phyloP scores from a whole-genome alignment of 1,140 invertebrate species.

The Helicoverpa armigera region DNA sequence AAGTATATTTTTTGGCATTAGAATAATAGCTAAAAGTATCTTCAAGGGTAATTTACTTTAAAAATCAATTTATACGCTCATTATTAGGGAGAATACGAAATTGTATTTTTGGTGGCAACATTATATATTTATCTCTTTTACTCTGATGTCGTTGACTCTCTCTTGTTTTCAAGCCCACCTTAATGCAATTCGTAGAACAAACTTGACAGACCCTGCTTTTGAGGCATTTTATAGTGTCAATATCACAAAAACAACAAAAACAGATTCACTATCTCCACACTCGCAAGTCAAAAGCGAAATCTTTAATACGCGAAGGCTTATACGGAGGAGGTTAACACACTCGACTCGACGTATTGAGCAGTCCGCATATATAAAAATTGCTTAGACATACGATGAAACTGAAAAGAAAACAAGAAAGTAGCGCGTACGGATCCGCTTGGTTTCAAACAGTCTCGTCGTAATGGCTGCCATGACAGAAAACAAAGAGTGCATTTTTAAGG shows the following conservation, averaged over 20 bases:
- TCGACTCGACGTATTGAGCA: conserved; percentile 4
- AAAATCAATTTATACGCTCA: too few relatives aligned
- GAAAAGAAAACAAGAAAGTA: neutral
- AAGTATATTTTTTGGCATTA: too few relatives aligned
- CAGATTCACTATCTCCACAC: neutral
- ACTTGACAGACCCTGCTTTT: too few relatives aligned
- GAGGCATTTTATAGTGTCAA: conserved; percentile 2
- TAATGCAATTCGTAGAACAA: too few relatives aligned
- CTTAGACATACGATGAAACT: neutral
- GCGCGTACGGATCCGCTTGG: neutral
- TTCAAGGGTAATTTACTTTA: too few relatives aligned
- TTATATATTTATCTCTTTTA: too few relatives aligned
- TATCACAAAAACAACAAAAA: neutral
- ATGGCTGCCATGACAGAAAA: neutral
- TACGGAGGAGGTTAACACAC: conserved; percentile 5
- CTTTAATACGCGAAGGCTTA: neutral
- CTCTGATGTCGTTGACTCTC: too few relatives aligned
- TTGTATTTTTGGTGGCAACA: too few relatives aligned
- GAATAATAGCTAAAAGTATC: too few relatives aligned
- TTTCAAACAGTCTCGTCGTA: neutral
- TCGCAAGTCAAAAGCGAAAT: neutral
- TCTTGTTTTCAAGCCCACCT: too few relatives aligned
- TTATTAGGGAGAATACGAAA: too few relatives aligned
- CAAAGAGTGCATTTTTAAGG: neutral
- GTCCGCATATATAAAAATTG: neutral